A percentile compares a stretch with the other conserved stretches of the same genome.
Evolutionary conservation across 2,888 invertebrate genomes (phyloP).

Genomic region (Gnatocerus cornutus): DNA sequence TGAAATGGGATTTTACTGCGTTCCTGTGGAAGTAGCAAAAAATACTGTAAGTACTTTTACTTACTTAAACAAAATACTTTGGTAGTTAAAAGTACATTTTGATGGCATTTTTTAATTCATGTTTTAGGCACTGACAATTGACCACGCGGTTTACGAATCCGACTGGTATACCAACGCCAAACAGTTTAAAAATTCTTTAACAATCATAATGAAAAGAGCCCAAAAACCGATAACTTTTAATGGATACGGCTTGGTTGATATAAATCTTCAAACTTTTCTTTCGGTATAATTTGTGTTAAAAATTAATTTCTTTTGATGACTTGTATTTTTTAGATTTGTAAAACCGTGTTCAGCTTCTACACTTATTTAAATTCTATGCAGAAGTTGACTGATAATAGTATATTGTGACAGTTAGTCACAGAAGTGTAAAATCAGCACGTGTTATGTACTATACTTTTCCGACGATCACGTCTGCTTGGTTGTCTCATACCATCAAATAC

Average conservation of each 20-base stretch:
- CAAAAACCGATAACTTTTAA: conserved; percentile 10
- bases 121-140: conserved; percentile 8
- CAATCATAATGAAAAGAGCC: neutral
- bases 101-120: no score
- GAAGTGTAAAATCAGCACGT: no score
- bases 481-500: no score
- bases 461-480: no score
- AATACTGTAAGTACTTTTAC: conserved; percentile 16
- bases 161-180: neutral
- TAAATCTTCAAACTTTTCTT: conserved; percentile 20
- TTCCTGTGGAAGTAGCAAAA: neutral
- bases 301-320: no score
- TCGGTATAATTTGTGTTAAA: neutral
- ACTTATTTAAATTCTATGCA: conserved; percentile 24
- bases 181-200: conserved; percentile 1
- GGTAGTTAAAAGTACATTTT: no score
- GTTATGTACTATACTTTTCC: no score
- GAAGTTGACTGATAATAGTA: neutral
- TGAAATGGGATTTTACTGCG: conserved; percentile 10
- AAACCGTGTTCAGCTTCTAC: conserved; percentile 16
- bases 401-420: no score
- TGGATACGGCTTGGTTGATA: conserved; percentile 12
- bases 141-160: neutral
- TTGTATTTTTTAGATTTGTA: conserved; percentile 14
- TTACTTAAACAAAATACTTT: no score